Evolutionary conservation across 1,140 invertebrate species (phyloP), one percentile per base, ranked within the genome.

Genomic region (Aphidius ervi): DNA sequence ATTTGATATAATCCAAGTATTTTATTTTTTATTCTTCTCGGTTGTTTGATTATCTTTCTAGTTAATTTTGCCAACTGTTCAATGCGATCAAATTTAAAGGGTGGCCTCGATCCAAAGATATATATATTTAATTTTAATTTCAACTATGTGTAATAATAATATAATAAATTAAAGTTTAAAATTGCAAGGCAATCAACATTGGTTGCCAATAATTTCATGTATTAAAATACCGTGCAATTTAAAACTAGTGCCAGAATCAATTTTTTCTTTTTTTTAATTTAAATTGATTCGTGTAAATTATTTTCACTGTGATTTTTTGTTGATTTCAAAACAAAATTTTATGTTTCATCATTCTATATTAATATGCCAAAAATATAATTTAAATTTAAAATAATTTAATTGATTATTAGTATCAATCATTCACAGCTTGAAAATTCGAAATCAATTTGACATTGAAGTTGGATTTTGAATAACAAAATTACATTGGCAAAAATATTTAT

Each of bases 51-150:
- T 68, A 76, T 66, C 72, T 76, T 77, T 73, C 74, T 74, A 72
- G 72, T 75, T 64, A 66, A 65, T 69, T 71, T 65, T 58, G 74
- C 76, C 75, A 78, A 75, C 74, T 74, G 63, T 61, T 73, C 59
- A 64, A 66, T 40, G 60, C 64, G 63, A 74, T 74, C 65, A 68
- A 65, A 63, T 56, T 46, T 46, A 47, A 70, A 65, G 67, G 62
- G 62, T 68, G 69, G 68, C 67, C 67, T 65, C 65, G 70, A 69
- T 74, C 72, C 74, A 77, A 76, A 77, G 70, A 77, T 78, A 78
- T 56, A 64, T 54, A 31, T 42, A 42, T 61, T 61, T 47, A 31
- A 31, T 31, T 31, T 31, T 31, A 31, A 31, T 31, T 31, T 31
- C 2, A 31, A 31, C 23, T 31, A 31, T 31, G 23, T 31, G 16